These are phyloP conservation scores for Bos indicus DNA, from an alignment of 2,113 vertebrate species.

Conservation along the genomic window DNA sequence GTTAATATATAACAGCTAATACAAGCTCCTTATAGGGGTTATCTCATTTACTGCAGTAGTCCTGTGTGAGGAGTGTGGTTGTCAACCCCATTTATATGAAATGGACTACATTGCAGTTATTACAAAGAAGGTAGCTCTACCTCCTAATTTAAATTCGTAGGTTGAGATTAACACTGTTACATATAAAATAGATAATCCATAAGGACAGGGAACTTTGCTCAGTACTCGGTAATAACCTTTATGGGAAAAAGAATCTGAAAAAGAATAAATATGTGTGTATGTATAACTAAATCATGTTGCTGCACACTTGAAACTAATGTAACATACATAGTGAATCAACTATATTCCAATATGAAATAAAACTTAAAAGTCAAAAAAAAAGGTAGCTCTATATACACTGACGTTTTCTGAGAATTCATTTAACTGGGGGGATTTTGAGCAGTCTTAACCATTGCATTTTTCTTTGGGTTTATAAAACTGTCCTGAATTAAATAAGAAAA, in stretches of 20 bases:
- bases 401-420: background rate
- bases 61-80: background rate
- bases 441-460: background rate
- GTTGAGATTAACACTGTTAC: background rate
- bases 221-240: background rate
- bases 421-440: background rate
- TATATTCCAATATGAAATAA: background rate
- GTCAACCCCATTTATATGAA: background rate
- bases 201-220: background rate
- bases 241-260: background rate
- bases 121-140: background rate
- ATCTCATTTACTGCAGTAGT: background rate
- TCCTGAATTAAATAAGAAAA: background rate
- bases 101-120: background rate
- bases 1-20: background rate
- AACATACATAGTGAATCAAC: background rate
- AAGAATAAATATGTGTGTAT: background rate
- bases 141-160: background rate
- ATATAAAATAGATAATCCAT: background rate
- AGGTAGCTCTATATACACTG: background rate
- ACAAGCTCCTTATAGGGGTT: background rate
- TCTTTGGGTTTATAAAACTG: background rate
- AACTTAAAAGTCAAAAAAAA: background rate
- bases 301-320: background rate
- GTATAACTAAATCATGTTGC: background rate